These are phyloP conservation scores for Drosophila vallismaia DNA, from an alignment of 2,888 invertebrate species.

Conservation along the genomic window DNA sequence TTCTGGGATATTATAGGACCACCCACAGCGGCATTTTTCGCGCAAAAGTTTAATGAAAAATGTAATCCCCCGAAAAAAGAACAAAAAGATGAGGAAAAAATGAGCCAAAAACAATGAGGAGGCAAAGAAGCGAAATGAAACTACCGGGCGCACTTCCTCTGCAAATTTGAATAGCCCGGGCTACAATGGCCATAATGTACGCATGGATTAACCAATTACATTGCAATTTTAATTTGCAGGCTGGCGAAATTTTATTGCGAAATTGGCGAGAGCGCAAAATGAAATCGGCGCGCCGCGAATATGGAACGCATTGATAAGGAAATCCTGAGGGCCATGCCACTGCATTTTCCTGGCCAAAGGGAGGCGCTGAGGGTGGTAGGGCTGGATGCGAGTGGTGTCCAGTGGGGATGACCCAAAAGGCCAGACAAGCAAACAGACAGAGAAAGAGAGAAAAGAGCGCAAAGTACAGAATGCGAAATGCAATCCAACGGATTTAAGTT, in stretches of 20 bases:
- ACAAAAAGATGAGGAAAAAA: not conserved
- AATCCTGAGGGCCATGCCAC: slow-evolving; percentile 58
- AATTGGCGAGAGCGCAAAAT: slow-evolving; percentile 74
- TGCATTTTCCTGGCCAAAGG: slow-evolving; percentile 1
- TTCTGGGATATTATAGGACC: slow-evolving; percentile 6
- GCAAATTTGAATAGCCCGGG: slow-evolving; percentile 50
- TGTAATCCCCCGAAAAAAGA: slow-evolving; percentile 32
- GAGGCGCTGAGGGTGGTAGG: not conserved
- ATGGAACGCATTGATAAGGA: slow-evolving; percentile 80
- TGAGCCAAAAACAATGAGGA: slow-evolving; percentile 38
- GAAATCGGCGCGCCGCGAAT: slow-evolving; percentile 71
- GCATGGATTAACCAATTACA: slow-evolving; percentile 83
- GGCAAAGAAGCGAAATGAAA: slow-evolving; percentile 47
- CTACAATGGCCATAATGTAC: slow-evolving; percentile 69
- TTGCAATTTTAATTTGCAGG: slow-evolving; percentile 83
- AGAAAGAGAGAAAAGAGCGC: slow-evolving; percentile 33
- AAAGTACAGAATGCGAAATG: slow-evolving; percentile 62
- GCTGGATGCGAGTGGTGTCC: slow-evolving; percentile 5
- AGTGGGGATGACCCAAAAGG: slow-evolving; percentile 18
- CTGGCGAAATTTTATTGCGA: slow-evolving; percentile 81
- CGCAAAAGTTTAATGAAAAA: slow-evolving; percentile 44
- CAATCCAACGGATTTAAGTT: slow-evolving; percentile 81
- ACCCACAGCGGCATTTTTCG: slow-evolving; percentile 2
- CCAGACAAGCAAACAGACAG: slow-evolving; percentile 22
- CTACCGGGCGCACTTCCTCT: slow-evolving; percentile 52